These are phyloP conservation scores for Sarcophaga bullata DNA, from an alignment of 1,140 invertebrate genomes.

Conservation along the genomic window DNA sequence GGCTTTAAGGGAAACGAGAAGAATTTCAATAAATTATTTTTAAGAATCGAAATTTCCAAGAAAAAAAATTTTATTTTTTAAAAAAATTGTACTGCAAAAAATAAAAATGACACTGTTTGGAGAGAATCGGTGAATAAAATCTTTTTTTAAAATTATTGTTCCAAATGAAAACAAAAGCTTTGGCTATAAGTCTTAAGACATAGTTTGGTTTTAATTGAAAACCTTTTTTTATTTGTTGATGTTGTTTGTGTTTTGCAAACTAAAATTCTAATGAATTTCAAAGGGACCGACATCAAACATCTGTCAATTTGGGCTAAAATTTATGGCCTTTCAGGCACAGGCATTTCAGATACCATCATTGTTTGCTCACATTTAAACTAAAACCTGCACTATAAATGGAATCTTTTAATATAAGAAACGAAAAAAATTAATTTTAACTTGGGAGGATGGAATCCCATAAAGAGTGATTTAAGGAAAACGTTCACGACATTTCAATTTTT, in stretches of 20 bases:
- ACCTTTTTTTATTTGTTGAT: neutral
- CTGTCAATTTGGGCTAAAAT: neutral
- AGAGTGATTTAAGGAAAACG: too few relatives aligned
- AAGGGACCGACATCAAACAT: constrained; percentile 1
- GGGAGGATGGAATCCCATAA: too few relatives aligned
- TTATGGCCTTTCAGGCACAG: neutral
- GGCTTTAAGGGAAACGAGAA: neutral
- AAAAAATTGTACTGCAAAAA: neutral
- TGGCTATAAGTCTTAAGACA: too few relatives aligned
- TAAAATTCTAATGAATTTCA: constrained; percentile 15
- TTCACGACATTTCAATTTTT: too few relatives aligned
- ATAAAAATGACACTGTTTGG: neutral
- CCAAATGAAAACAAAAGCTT: neutral
- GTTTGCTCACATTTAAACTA: too few relatives aligned
- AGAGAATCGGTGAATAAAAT: neutral
- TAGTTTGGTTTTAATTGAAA: neutral
- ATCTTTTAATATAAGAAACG: too few relatives aligned
- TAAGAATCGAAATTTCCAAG: neutral
- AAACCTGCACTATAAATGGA: too few relatives aligned
- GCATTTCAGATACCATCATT: too few relatives aligned
- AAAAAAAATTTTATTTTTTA: neutral
- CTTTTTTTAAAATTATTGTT: neutral
- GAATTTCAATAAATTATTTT: neutral
- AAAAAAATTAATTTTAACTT: too few relatives aligned
- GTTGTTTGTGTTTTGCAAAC: neutral